These are phyloP conservation scores for Drosophila funebris DNA, from an alignment of 1,140 invertebrate species.

Conservation along the genomic window DNA sequence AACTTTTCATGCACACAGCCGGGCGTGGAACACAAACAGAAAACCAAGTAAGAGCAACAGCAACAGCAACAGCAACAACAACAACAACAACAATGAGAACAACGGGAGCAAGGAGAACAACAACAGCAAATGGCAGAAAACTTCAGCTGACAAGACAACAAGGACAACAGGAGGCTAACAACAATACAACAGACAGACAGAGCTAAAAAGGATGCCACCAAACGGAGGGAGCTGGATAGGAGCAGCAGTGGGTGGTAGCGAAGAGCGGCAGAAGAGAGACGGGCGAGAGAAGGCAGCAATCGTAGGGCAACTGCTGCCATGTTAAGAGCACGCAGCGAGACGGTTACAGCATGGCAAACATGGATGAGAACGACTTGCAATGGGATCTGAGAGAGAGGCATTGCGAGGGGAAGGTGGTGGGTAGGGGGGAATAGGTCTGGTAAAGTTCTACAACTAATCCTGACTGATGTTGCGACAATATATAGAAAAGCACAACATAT, in stretches of 20 bases:
- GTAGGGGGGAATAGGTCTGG: slow-evolving; percentile 52
- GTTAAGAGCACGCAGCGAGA: slow-evolving; percentile 71
- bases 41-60: slow-evolving; percentile 36
- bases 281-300: slow-evolving; percentile 9
- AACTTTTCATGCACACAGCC: slow-evolving; percentile 58
- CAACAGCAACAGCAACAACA: slow-evolving; percentile 15
- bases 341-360: slow-evolving; percentile 79
- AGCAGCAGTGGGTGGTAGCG: too few species aligned
- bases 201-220: background rate
- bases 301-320: slow-evolving; percentile 63
- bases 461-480: slow-evolving; percentile 81
- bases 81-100: slow-evolving; percentile 77
- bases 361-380: slow-evolving; percentile 55
- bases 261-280: background rate
- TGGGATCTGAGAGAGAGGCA: background rate
- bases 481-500: slow-evolving; percentile 76
- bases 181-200: background rate
- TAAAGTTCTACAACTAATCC: slow-evolving; percentile 78
- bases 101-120: slow-evolving; percentile 30
- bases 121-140: slow-evolving; percentile 44
- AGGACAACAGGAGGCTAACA: slow-evolving; percentile 66
- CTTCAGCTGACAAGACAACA: slow-evolving; percentile 75
- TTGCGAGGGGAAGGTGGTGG: background rate
- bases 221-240: background rate
- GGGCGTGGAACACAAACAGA: slow-evolving; percentile 57